Evolutionary conservation across 2,797 vertebrate genomes (phyloP).

Genomic region (Botia kubotai): DNA sequence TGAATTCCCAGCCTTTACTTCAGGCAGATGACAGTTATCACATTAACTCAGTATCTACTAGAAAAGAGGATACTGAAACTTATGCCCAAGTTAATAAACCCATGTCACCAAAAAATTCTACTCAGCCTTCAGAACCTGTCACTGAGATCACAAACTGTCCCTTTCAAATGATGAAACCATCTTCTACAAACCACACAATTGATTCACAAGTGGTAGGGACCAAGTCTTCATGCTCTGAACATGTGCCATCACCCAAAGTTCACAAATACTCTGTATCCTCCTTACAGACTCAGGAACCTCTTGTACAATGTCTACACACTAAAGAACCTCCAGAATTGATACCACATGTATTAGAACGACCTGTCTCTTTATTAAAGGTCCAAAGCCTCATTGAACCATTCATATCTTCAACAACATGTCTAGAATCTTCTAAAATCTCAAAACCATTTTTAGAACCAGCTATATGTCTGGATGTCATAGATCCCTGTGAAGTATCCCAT

Average conservation of each 20-base stretch:
- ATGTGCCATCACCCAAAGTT: constrained; percentile 44
- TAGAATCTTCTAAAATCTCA: constrained; percentile 31
- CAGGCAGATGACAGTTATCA: constrained; percentile 48
- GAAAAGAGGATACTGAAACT: constrained; percentile 26
- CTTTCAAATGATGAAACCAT: constrained; percentile 22
- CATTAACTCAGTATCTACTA: constrained; percentile 22
- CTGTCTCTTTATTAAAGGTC: constrained; percentile 63
- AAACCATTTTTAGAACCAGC: constrained; percentile 42
- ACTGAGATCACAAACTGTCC: constrained; percentile 17
- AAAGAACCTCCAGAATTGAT: constrained; percentile 68
- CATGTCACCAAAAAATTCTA: constrained; percentile 24
- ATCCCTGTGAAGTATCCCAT: constrained; percentile 66
- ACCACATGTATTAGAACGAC: constrained; percentile 50
- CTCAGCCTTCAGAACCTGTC: constrained; percentile 28
- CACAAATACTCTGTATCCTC: constrained; percentile 34
- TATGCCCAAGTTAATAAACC: constrained; percentile 38
- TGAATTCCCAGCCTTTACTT: constrained; percentile 56
- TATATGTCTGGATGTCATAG: constrained; percentile 28
- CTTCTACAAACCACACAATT: constrained; percentile 35
- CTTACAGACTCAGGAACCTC: constrained; percentile 60
- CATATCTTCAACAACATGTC: constrained; percentile 15
- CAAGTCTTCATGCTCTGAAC: constrained; percentile 28
- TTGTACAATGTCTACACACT: constrained; percentile 64
- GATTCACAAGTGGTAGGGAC: constrained; percentile 29
- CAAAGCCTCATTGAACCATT: constrained; percentile 56